phyloP scores from a whole-genome alignment of 2,797 vertebrate genomes.

The Sebastes minor region DNA sequence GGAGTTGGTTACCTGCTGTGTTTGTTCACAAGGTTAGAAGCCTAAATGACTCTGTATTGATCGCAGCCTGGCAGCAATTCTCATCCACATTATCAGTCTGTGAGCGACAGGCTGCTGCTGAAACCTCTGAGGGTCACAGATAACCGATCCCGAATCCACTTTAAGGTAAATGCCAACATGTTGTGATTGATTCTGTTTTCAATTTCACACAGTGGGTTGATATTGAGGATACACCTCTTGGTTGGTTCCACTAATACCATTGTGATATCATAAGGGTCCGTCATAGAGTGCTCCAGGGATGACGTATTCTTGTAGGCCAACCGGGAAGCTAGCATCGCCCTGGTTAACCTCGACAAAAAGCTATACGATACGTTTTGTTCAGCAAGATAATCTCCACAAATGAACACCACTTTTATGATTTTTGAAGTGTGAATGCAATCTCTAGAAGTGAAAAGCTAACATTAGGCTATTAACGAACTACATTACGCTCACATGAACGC shows the following conservation, averaged over 20 bases:
- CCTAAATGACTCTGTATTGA: background rate
- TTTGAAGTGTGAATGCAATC: no score
- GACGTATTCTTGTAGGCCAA: no score
- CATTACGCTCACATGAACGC: no score
- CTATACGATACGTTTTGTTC: no score
- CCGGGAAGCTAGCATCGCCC: no score
- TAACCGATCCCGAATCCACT: background rate
- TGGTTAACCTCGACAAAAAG: no score
- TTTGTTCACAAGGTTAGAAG: background rate
- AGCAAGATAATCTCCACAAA: no score
- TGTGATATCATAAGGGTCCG: background rate
- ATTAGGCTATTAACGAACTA: no score
- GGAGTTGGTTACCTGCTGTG: background rate
- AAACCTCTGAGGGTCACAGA: background rate
- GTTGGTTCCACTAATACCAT: background rate
- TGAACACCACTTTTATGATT: no score
- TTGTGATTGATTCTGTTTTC: background rate
- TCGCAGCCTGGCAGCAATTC: background rate
- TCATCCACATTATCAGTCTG: background rate
- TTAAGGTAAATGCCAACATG: background rate
- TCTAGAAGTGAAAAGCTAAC: no score
- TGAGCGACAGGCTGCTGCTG: background rate
- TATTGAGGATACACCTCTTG: background rate
- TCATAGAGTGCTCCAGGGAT: background rate
- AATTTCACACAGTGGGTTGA: background rate